These are phyloP conservation scores for Triplophysa siluroides DNA, from an alignment of 2,113 vertebrate genomes.

Conservation along the genomic window DNA sequence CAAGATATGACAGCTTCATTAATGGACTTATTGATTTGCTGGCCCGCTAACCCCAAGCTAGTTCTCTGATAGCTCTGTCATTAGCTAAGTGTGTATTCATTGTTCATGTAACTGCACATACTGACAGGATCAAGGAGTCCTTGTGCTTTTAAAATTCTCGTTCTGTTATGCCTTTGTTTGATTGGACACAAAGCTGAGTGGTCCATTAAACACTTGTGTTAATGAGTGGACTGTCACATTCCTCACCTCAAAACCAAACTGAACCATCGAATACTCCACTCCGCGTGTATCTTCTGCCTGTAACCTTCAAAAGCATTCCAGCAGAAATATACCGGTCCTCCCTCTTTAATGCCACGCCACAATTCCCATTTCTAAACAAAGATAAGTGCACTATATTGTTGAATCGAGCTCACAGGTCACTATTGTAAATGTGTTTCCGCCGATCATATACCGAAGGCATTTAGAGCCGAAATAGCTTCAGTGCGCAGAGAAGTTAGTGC, in stretches of 20 bases:
- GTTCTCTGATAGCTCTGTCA: slow-evolving; percentile 33
- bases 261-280: slow-evolving; percentile 12
- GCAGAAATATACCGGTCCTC: background rate
- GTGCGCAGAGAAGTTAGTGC: slow-evolving; percentile 11
- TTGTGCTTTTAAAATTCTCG: slow-evolving; percentile 27
- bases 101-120: slow-evolving; percentile 28
- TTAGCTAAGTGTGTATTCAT: slow-evolving; percentile 42
- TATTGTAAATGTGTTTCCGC: background rate
- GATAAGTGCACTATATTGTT: background rate
- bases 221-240: slow-evolving; percentile 28
- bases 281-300: background rate
- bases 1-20: slow-evolving; percentile 53
- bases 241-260: slow-evolving; percentile 4
- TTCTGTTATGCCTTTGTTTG: slow-evolving; percentile 33
- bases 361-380: background rate
- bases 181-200: slow-evolving; percentile 26
- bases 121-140: slow-evolving; percentile 37
- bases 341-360: slow-evolving; percentile 8
- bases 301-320: background rate
- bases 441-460: background rate
- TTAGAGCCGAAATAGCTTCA: background rate
- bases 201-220: slow-evolving; percentile 40
- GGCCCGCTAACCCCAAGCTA: slow-evolving; percentile 41
- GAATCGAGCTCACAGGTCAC: background rate
- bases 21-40: slow-evolving; percentile 48